Percentiles rank a stretch among this genome's conserved stretches.
phyloP scores from a whole-genome alignment of 1,140 invertebrate genomes.

The Orchesella cincta region DNA sequence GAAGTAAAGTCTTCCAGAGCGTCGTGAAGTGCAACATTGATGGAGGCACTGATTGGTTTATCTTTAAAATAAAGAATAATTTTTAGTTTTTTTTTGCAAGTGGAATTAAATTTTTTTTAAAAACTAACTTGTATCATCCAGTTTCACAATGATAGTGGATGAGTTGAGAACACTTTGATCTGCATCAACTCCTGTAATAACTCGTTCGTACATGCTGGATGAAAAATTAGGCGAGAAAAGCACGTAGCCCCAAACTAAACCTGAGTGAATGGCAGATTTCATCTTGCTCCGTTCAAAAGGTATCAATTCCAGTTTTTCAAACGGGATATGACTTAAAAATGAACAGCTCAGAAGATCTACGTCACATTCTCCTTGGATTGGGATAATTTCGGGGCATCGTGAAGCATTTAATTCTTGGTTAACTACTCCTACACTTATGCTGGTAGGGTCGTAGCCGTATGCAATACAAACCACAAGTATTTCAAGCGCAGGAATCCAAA shows the following conservation, averaged over 20 bases:
- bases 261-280: too few species aligned
- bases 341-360: too few species aligned
- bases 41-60: not conserved
- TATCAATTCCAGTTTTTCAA: too few species aligned
- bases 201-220: not conserved
- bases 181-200: not conserved
- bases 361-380: too few species aligned
- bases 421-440: too few species aligned
- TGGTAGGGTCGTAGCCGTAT: too few species aligned
- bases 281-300: too few species aligned
- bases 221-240: not conserved
- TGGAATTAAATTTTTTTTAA: not conserved
- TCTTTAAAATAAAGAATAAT: not conserved
- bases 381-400: too few species aligned
- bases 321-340: too few species aligned
- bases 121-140: not conserved
- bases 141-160: not conserved
- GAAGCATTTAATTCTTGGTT: too few species aligned
- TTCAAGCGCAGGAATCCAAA: too few species aligned
- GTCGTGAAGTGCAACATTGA: not conserved
- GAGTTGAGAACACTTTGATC: not conserved
- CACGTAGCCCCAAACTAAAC: not conserved
- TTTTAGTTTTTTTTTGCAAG: not conserved
- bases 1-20: not conserved
- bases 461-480: too few species aligned